These are phyloP conservation scores for Axea sp. DNA, from an alignment of 2,888 invertebrate species.

Conservation along the genomic window DNA sequence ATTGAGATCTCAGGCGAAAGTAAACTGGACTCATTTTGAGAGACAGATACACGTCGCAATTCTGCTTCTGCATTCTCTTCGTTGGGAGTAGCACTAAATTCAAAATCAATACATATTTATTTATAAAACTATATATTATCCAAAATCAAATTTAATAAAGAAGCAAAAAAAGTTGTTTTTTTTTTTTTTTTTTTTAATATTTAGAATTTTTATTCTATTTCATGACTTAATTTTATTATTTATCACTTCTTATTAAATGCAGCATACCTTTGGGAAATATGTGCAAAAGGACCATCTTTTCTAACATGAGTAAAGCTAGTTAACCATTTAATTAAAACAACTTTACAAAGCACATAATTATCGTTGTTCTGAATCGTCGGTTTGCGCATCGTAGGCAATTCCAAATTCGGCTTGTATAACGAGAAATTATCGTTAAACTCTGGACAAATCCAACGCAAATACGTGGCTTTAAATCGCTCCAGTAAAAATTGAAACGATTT, in stretches of 20 bases:
- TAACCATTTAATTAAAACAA: constrained; percentile 93
- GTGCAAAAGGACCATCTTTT: constrained; percentile 80
- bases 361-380: constrained; percentile 80
- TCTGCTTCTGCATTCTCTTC: constrained; percentile 78
- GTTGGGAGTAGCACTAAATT: constrained; percentile 75
- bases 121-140: no score
- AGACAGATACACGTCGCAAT: constrained; percentile 78
- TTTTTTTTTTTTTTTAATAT: no score
- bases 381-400: constrained; percentile 87
- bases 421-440: constrained; percentile 89
- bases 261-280: constrained; percentile 73
- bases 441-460: constrained; percentile 94
- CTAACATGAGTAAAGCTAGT: constrained; percentile 88
- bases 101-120: background rate
- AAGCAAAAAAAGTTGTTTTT: no score
- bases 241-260: no score
- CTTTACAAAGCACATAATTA: constrained; percentile 87
- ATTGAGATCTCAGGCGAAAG: constrained; percentile 70
- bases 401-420: constrained; percentile 90
- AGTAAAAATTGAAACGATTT: constrained; percentile 94
- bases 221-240: no score
- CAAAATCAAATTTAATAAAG: no score
- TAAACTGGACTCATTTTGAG: constrained; percentile 75
- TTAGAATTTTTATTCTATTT: no score
- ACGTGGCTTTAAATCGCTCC: constrained; percentile 94